These are phyloP conservation scores for Diaphora mendica DNA, from an alignment of 2,888 invertebrate genomes.

Conservation along the genomic window DNA sequence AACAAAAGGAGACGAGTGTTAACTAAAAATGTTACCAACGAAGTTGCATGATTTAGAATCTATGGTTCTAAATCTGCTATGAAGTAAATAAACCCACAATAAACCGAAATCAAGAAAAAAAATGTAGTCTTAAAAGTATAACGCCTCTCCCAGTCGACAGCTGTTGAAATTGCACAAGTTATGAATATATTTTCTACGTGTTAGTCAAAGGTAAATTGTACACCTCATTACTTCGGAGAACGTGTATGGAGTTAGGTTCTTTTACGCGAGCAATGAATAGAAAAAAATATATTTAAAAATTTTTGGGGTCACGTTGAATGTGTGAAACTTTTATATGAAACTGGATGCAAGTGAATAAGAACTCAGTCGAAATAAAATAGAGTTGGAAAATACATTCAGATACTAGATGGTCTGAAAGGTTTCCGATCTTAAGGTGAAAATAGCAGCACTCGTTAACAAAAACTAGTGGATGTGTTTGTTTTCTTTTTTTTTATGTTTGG, in stretches of 20 bases:
- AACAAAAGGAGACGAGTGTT: too few relatives aligned
- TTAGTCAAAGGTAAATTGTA: constrained; percentile 47
- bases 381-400: too few relatives aligned
- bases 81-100: background rate
- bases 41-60: too few relatives aligned
- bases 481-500: too few relatives aligned
- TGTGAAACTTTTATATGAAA: background rate
- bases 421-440: too few relatives aligned
- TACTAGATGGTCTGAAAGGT: too few relatives aligned
- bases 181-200: constrained; percentile 27
- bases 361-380: background rate
- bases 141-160: background rate
- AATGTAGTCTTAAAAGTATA: background rate
- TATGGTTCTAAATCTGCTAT: background rate
- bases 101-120: background rate
- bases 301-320: background rate
- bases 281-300: background rate
- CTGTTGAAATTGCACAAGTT: constrained; percentile 14
- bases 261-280: constrained; percentile 13
- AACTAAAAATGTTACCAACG: too few relatives aligned
- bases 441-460: too few relatives aligned
- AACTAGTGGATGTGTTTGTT: too few relatives aligned
- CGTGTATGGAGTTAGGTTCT: constrained; percentile 26
- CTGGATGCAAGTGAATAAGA: background rate
- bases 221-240: constrained; percentile 39